phyloP scores from a whole-genome alignment of 2,888 invertebrate species.

The Dryomyza anilis region DNA sequence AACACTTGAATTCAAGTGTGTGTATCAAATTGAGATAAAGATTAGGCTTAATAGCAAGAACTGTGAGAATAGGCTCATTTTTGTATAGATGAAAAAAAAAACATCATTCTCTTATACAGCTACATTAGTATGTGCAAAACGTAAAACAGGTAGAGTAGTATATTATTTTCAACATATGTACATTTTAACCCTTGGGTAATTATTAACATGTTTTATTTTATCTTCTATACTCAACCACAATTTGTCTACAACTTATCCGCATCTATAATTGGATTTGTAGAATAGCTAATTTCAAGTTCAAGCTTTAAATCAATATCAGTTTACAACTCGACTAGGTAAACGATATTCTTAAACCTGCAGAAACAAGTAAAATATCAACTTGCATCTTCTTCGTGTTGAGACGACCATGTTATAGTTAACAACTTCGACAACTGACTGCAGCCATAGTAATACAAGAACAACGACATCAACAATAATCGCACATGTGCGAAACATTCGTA shows the following conservation, averaged over 20 bases:
- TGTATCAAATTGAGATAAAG: too few species aligned
- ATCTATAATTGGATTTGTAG: conserved; percentile 1
- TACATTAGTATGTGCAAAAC: too few species aligned
- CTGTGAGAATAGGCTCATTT: too few species aligned
- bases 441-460: conserved; percentile 47
- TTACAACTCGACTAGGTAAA: background rate
- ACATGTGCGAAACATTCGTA: background rate
- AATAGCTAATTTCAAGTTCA: conserved; percentile 13
- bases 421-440: conserved; percentile 37
- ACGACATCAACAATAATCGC: background rate
- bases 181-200: background rate
- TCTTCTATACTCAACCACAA: background rate
- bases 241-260: too few species aligned
- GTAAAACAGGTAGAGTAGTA: background rate
- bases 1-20: background rate
- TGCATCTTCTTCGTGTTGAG: background rate
- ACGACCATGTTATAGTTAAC: background rate
- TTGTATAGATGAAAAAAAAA: too few species aligned
- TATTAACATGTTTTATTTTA: too few species aligned
- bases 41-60: too few species aligned
- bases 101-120: too few species aligned
- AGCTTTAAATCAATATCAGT: background rate
- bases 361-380: background rate
- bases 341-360: background rate
- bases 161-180: background rate